These are phyloP conservation scores for Cetonia aurata DNA, from an alignment of 2,888 invertebrate genomes.

Conservation along the genomic window DNA sequence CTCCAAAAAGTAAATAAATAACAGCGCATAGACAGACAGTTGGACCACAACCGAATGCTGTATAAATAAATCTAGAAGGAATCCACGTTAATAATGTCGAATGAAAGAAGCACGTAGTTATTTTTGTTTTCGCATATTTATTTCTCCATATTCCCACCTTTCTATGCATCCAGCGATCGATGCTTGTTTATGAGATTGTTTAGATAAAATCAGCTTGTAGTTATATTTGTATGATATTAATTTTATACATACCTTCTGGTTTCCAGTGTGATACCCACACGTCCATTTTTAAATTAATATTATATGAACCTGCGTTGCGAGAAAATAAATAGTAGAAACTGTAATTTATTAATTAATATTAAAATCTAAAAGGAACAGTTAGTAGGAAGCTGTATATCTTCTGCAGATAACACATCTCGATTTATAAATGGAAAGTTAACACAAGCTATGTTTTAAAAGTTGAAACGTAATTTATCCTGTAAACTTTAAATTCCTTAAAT, in stretches of 20 bases:
- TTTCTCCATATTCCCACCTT: slow-evolving; percentile 1
- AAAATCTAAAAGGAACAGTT: slow-evolving; percentile 19
- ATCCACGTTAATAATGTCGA: slow-evolving; percentile 28
- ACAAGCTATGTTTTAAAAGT: no score
- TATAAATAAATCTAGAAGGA: slow-evolving; percentile 38
- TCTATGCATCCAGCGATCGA: neutral
- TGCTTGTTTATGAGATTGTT: no score
- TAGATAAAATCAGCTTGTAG: slow-evolving; percentile 6
- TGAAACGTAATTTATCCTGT: no score
- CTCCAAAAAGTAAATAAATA: slow-evolving; percentile 33
- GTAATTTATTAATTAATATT: slow-evolving; percentile 21
- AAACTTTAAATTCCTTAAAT: no score
- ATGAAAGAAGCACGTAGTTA: slow-evolving; percentile 7
- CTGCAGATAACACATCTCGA: no score
- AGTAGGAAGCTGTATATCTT: neutral
- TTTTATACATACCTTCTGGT: no score
- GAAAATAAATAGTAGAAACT: neutral
- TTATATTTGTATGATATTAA: neutral
- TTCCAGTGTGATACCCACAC: no score
- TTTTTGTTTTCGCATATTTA: no score
- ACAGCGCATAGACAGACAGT: slow-evolving; percentile 16
- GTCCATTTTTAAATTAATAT: no score
- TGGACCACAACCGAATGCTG: slow-evolving; percentile 27
- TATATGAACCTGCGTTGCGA: no score
- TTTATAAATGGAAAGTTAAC: no score